Evolutionary conservation across 2,113 vertebrate species (phyloP), one percentile per base, ranked within the genome.

Genomic region (Otus sunia): DNA sequence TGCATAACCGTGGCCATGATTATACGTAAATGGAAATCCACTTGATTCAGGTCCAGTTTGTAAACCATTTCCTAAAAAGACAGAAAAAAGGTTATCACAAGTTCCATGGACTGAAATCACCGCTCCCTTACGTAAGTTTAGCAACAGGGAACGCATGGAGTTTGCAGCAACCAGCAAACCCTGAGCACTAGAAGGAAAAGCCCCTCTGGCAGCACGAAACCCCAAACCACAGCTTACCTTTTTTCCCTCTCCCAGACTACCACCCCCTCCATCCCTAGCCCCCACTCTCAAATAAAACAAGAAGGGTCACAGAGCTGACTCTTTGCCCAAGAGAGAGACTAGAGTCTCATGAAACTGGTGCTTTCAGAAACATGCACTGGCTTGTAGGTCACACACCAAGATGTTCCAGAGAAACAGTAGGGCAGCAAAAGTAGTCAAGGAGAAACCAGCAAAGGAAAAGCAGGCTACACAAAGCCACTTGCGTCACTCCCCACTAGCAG

Each of bases 41-140:
- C 97, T 97, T 81, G 97, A 94, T 89, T 98, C 98, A 37, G 97
- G 95, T 98, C 94, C 98, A 86, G 97, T 97, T 86, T 98, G 98
- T 96, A 99, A 95, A 94, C 99, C 99, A 23, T 99, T 99, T 97
- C 99, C 99, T 99, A 90, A 55, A 94, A 94, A 95, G 88, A 90
- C 56, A 96, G 78, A 43, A 91, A 91, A 89, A 91, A 94, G 17
- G 30, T 76, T 53, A 96, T 93, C 59, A 68, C 8, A 0, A 90
- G 75, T 78, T 94, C 92, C 49, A 81, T 0, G 16, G 25, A 50
- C 17, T 68, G 50, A 91, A 83, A 32, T 56, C 64, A 36, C 50
- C 0, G 2, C 68, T 55, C n/a, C 45, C 30, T 59, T 18, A 60
- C 0, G 0, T 2, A 60, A 34, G 3, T 69, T 92, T 20, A 75